Evolutionary conservation across 2,113 vertebrate species (phyloP).

Genomic region (Oreochromis spilurus): DNA sequence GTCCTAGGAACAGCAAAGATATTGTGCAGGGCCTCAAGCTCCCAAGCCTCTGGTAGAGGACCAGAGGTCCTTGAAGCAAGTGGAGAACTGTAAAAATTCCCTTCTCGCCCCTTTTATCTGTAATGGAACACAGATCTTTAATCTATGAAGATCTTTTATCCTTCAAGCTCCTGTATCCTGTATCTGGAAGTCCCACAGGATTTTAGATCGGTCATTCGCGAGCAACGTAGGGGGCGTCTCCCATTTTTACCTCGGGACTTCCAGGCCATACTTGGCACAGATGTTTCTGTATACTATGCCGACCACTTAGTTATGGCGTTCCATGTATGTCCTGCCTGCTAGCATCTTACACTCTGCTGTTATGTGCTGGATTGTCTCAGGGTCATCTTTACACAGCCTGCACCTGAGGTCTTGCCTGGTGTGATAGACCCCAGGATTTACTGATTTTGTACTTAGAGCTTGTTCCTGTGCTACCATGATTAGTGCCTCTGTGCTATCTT

Average conservation of each 20-base stretch:
- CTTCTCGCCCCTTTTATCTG: not conserved
- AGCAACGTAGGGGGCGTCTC: not conserved
- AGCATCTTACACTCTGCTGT: not conserved
- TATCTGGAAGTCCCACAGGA: not conserved
- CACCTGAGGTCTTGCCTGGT: no score
- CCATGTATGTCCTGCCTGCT: not conserved
- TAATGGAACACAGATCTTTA: not conserved
- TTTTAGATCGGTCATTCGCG: not conserved
- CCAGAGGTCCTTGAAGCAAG: not conserved
- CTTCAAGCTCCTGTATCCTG: not conserved
- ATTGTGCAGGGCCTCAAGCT: not conserved
- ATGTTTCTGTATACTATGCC: not conserved
- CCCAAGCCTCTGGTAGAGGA: not conserved
- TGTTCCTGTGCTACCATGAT: no score
- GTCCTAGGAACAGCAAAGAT: not conserved
- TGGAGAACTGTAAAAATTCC: not conserved
- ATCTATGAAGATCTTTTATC: not conserved
- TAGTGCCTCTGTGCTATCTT: no score
- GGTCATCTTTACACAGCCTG: no score
- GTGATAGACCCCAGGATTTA: no score
- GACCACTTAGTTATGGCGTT: not conserved
- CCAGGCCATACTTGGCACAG: not conserved
- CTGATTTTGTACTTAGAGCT: no score
- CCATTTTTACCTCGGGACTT: not conserved
- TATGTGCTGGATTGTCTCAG: no score